Evolutionary conservation across 2,888 invertebrate genomes (phyloP).

Genomic region (Drosophila differens): DNA sequence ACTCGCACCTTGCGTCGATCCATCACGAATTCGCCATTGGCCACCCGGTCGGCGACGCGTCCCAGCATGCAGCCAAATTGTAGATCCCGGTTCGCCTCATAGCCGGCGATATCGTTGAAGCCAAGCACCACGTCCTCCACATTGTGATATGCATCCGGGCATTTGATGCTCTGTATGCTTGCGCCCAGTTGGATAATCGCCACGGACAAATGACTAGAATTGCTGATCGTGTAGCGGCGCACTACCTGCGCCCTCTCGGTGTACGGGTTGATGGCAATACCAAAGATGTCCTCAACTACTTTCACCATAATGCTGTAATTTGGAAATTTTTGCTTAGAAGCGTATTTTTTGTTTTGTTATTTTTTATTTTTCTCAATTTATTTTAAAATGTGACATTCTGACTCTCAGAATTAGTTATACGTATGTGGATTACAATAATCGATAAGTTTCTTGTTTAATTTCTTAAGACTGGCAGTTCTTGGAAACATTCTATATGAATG

Average conservation of each 20-base stretch:
- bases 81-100: slow-evolving; percentile 87
- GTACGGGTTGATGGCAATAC: slow-evolving; percentile 77
- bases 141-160: slow-evolving; percentile 90
- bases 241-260: slow-evolving; percentile 68
- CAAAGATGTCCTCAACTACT: slow-evolving; percentile 82
- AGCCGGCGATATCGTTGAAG: slow-evolving; percentile 92
- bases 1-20: slow-evolving; percentile 89
- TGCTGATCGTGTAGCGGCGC: slow-evolving; percentile 81
- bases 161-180: slow-evolving; percentile 90
- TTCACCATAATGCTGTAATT: slow-evolving; percentile 65
- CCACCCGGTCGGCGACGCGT: slow-evolving; percentile 93
- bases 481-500: neutral
- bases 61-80: slow-evolving; percentile 96
- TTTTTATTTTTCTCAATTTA: neutral
- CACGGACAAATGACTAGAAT: slow-evolving; percentile 71
- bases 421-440: neutral
- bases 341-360: neutral
- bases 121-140: slow-evolving; percentile 92
- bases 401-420: neutral
- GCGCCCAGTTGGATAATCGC: slow-evolving; percentile 91
- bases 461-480: neutral
- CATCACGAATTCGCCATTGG: slow-evolving; percentile 89
- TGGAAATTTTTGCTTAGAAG: neutral
- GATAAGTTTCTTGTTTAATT: neutral
- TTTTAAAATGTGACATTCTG: neutral